Conservation (phyloP, 2,888 invertebrate species). For the Clitarchus hookeri region DNA sequence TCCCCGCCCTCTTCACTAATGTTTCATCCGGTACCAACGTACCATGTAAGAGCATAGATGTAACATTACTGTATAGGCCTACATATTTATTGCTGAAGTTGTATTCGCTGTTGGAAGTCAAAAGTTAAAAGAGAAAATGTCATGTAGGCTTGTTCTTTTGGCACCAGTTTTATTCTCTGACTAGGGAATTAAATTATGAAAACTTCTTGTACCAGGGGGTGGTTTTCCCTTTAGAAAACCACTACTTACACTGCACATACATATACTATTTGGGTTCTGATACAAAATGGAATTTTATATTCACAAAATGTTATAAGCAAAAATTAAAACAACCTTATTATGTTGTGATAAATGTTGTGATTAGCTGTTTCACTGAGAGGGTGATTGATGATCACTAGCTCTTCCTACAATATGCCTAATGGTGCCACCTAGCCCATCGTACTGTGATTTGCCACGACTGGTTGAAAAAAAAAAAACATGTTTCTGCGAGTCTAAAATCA, state of each 20-base stretch:
- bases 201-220: background rate
- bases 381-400: background rate
- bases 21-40: background rate
- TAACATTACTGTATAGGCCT: background rate
- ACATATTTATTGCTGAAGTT: background rate
- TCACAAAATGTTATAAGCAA: background rate
- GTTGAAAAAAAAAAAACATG: background rate
- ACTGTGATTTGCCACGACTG: background rate
- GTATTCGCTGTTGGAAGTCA: background rate
- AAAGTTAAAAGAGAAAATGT: background rate
- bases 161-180: background rate
- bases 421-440: background rate
- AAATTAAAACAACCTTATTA: too few relatives aligned
- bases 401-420: background rate
- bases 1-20: background rate
- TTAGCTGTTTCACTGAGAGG: background rate
- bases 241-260: background rate
- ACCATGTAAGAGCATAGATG: background rate
- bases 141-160: background rate
- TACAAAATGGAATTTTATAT: background rate
- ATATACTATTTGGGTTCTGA: background rate
- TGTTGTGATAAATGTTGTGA: background rate
- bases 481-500: background rate
- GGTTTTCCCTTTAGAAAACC: background rate
- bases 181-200: background rate